Evolutionary conservation across 2,797 vertebrate species (phyloP).

Genomic region (Silurus lanzhouensis): DNA sequence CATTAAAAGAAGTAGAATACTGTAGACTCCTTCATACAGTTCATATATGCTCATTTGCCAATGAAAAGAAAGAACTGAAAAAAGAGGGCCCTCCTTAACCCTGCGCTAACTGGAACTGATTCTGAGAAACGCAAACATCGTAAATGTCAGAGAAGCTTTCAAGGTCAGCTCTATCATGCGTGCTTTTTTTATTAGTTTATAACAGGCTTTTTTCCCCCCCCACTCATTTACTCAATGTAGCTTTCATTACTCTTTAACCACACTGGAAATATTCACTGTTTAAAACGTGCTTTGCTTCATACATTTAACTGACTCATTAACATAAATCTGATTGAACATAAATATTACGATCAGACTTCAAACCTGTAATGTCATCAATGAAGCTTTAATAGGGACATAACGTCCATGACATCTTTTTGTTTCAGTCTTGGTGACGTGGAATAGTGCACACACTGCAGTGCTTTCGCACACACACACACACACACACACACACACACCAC

Average conservation of each 20-base stretch:
- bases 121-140: slow-evolving; percentile 7
- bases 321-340: neutral
- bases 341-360: neutral
- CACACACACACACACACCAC: too few species aligned
- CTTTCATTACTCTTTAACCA: slow-evolving; percentile 7
- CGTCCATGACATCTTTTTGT: neutral
- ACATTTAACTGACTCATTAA: neutral
- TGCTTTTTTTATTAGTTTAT: neutral
- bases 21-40: neutral
- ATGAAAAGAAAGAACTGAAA: neutral
- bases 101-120: neutral
- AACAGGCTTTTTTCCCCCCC: neutral
- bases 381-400: neutral
- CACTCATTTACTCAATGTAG: slow-evolving; percentile 1
- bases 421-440: slow-evolving; percentile 30
- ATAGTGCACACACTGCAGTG: slow-evolving; percentile 28
- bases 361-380: neutral
- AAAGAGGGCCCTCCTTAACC: neutral
- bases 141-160: slow-evolving; percentile 15
- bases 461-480: neutral
- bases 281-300: neutral
- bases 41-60: neutral
- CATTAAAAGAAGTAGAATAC: neutral
- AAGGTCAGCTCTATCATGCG: neutral
- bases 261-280: neutral